Conservation (phyloP, 2,797 vertebrate genomes). For the Anabas testudineus region DNA sequence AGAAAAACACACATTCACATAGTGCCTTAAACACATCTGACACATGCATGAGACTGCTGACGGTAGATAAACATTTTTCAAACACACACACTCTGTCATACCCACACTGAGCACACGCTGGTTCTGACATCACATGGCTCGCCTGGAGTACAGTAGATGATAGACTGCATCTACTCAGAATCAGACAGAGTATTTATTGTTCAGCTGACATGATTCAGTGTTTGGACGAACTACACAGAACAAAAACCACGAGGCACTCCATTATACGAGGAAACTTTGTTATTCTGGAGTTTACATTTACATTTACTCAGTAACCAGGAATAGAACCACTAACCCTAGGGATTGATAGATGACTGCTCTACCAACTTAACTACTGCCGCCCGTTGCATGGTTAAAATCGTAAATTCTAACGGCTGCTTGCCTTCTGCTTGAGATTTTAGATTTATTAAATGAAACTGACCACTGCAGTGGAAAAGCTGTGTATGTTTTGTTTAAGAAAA, state of each 20-base stretch:
- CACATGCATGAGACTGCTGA: background rate
- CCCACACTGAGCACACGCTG: conserved; percentile 11
- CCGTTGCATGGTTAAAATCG: conserved; percentile 8
- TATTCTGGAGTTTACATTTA: background rate
- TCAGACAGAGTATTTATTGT: conserved; percentile 63
- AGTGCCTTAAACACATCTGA: background rate
- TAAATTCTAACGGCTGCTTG: conserved; percentile 15
- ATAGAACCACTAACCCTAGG: too few relatives aligned
- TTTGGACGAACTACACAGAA: conserved; percentile 8
- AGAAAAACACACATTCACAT: background rate
- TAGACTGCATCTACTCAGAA: conserved; percentile 54
- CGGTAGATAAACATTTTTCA: background rate
- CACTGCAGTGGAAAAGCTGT: background rate
- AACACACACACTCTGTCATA: background rate
- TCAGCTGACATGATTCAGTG: conserved; percentile 50
- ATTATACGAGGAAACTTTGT: background rate
- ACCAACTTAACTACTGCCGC: too few relatives aligned
- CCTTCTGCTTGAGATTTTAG: background rate
- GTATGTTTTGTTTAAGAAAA: background rate
- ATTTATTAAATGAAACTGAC: conserved; percentile 19
- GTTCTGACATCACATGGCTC: conserved; percentile 52
- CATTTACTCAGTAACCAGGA: too few relatives aligned
- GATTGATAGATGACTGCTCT: too few relatives aligned
- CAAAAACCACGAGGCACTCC: background rate
- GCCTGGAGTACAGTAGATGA: conserved; percentile 65